Evolutionary conservation across 2,888 invertebrate species (phyloP).

Genomic region (Meteorus cinctellus): DNA sequence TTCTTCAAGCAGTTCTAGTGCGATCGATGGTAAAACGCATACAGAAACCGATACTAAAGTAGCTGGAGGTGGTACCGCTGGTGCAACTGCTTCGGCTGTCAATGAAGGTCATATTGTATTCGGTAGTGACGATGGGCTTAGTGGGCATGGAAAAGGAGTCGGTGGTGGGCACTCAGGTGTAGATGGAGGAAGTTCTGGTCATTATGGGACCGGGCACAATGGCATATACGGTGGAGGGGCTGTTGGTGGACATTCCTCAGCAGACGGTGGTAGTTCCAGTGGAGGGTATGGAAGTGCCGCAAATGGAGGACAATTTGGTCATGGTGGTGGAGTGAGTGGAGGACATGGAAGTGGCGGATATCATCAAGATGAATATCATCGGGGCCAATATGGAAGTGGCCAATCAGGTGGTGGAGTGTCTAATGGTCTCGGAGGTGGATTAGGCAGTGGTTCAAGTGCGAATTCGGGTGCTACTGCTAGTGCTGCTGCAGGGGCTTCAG

Average conservation of each 20-base stretch:
- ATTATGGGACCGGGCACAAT: no score
- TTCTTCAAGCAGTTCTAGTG: slow-evolving; percentile 41
- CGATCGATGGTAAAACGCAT: slow-evolving; percentile 30
- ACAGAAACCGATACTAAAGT: slow-evolving; percentile 39
- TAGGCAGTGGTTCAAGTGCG: neutral
- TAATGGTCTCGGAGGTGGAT: slow-evolving; percentile 26
- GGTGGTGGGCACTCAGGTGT: slow-evolving; percentile 25
- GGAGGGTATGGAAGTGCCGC: slow-evolving; percentile 23
- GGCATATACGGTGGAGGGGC: slow-evolving; percentile 17
- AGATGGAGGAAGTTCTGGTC: slow-evolving; percentile 27
- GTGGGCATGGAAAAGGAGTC: slow-evolving; percentile 9
- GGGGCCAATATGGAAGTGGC: slow-evolving; percentile 7
- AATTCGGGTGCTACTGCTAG: neutral
- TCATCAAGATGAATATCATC: slow-evolving; percentile 17
- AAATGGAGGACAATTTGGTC: neutral
- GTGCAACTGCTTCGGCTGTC: slow-evolving; percentile 27
- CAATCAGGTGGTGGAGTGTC: neutral
- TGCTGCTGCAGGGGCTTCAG: slow-evolving; percentile 10
- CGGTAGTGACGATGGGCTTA: slow-evolving; percentile 8
- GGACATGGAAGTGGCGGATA: no score
- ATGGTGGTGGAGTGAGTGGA: no score
- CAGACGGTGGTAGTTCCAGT: neutral
- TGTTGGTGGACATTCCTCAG: slow-evolving; percentile 23
- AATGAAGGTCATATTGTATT: slow-evolving; percentile 16
- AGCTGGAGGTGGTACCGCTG: slow-evolving; percentile 33